Conservation (phyloP, 1,140 invertebrate genomes). For the Nebria ingens region DNA sequence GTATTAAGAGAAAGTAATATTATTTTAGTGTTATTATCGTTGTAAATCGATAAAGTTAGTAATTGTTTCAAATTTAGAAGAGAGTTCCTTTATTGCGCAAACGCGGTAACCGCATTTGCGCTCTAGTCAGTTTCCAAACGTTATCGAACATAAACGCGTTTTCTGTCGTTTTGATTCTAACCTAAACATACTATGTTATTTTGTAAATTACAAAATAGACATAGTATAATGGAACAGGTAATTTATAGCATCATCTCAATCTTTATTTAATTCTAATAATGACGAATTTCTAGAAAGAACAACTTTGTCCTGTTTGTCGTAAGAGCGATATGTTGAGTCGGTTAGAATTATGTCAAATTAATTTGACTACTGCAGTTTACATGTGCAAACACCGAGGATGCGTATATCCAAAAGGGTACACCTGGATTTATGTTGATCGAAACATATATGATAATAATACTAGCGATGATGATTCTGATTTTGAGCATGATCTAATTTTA, state of each 20-base stretch:
- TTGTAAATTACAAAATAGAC: neutral
- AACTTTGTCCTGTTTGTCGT: neutral
- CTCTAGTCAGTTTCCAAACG: neutral
- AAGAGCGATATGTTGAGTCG: neutral
- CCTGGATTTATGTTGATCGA: neutral
- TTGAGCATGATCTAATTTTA: no score
- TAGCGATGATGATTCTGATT: neutral
- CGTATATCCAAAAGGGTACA: neutral
- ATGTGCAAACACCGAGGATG: neutral
- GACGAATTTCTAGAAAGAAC: neutral
- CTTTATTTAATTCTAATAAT: neutral
- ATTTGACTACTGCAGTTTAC: neutral
- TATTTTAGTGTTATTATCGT: no score
- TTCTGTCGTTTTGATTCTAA: neutral
- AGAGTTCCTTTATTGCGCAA: no score
- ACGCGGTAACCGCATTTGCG: neutral
- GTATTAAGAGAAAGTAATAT: no score
- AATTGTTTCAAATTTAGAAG: no score
- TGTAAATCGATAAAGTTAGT: no score
- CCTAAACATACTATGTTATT: neutral
- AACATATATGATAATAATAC: neutral
- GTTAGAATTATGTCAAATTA: neutral
- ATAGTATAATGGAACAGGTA: neutral
- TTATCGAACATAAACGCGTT: neutral
- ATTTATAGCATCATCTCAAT: neutral